Base-by-base conservation (phyloP, 2,797 vertebrate genomes). In the Oreonectes daqikongensis region DNA sequence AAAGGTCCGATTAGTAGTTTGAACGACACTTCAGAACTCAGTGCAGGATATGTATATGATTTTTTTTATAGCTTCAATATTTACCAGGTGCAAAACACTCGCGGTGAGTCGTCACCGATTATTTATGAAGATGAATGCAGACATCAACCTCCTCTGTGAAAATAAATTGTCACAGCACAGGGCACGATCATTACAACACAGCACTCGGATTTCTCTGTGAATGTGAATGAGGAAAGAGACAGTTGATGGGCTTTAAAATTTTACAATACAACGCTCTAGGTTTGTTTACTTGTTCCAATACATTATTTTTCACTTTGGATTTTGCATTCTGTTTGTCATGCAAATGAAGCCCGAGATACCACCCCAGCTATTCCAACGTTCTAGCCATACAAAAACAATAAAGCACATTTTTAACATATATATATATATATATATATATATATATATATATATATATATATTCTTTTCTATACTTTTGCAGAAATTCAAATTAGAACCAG, bases 261-360 rank as follows among this genome's bases (percentile, higher is more conserved):
- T 24, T 53, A 38, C 7, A 9, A 69, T 53, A 24, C 14, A 69
- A 64, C 30, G 11, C 0, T 2, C 59, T 61, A 17, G 59, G 44
- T 50, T 72, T 50, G 28, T 35, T 52, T 63, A 26, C 35, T 75
- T 75, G 52, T 55, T 53, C 35, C 61, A 55, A 44, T 53, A 74
- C 46, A 65, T 74, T 74, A 53, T 75, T 50, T 61, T 42, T 44
- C 61, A 24, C 11, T 66, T 30, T 55, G 30, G 14, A 40, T 66
- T 73, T 28, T 30, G 35, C 22, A 28, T 65, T 74, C 38, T 52
- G 9, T 73, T 35, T 61, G 20, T 64, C 14, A 74, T 42, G 28
- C 57, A 61, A 61, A 63, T 55, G 14, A 61, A 35, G 5, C 57
- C 14, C 5, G 26, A 26, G 32, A 72, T 60, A 61, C 17, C 14